These are phyloP conservation scores for Vollenhovia emeryi DNA, from an alignment of 1,140 invertebrate genomes.

Conservation along the genomic window DNA sequence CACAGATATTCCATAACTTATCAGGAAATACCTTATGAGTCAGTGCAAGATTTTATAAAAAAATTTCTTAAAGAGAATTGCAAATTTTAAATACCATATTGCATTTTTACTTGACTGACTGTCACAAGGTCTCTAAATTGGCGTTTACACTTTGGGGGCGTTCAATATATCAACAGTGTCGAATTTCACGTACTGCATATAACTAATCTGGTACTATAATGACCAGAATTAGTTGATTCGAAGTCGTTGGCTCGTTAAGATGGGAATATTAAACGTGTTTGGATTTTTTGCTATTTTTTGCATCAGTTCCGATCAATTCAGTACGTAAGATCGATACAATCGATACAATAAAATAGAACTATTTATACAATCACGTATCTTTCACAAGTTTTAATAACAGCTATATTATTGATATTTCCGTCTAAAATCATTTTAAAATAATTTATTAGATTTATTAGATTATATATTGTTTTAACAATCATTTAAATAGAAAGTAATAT, in stretches of 20 bases:
- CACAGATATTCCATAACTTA: no score
- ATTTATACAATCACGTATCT: background rate
- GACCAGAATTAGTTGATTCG: conserved; percentile 57
- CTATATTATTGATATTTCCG: background rate
- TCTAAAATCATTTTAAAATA: conserved; percentile 2
- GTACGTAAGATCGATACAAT: conserved; percentile 63
- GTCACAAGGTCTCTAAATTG: background rate
- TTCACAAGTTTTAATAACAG: conserved; percentile 23
- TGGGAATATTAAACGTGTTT: conserved; percentile 56
- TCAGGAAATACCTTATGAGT: background rate
- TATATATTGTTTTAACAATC: background rate
- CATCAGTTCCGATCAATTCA: background rate
- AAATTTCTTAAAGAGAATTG: background rate
- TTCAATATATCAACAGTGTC: conserved; percentile 56
- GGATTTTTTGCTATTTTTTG: conserved; percentile 35
- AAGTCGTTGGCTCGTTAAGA: conserved; percentile 53
- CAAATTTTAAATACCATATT: background rate
- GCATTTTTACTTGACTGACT: background rate
- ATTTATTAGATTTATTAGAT: no score
- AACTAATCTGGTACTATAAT: conserved; percentile 17
- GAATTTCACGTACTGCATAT: conserved; percentile 63
- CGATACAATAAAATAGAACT: background rate
- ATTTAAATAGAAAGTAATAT: conserved; percentile 10
- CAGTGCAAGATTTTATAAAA: background rate
- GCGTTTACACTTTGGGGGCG: conserved; percentile 53